Percentiles rank a stretch among this genome's conserved stretches.
phyloP scores from a whole-genome alignment of 2,888 invertebrate genomes.

The Trachelus iudaicus region DNA sequence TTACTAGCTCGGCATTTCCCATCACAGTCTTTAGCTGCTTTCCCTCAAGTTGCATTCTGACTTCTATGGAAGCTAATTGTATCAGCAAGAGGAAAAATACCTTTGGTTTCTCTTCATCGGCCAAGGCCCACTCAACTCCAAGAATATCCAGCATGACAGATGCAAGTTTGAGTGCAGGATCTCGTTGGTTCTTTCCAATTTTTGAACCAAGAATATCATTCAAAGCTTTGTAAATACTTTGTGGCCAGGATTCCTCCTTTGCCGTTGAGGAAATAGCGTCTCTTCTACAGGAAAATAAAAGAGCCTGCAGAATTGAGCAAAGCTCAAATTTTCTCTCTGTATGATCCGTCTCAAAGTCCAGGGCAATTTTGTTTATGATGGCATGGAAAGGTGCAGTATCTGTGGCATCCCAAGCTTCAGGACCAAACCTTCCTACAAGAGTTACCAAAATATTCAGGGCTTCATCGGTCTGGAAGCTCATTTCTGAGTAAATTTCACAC shows the following conservation, averaged over 20 bases:
- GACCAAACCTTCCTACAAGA: slow-evolving; percentile 78
- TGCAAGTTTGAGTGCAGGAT: slow-evolving; percentile 87
- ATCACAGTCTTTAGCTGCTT: slow-evolving; percentile 83
- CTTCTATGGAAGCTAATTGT: slow-evolving; percentile 91
- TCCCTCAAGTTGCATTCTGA: slow-evolving; percentile 93
- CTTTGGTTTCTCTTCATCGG: slow-evolving; percentile 83
- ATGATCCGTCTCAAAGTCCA: slow-evolving; percentile 90
- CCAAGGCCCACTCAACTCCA: slow-evolving; percentile 87
- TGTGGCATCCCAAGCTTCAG: slow-evolving; percentile 78
- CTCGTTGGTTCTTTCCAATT: slow-evolving; percentile 87
- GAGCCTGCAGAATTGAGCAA: slow-evolving; percentile 80
- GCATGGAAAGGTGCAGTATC: slow-evolving; percentile 85
- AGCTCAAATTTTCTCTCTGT: slow-evolving; percentile 91
- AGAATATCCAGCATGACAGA: slow-evolving; percentile 83
- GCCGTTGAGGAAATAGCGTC: slow-evolving; percentile 74
- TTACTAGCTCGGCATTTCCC: slow-evolving; percentile 81
- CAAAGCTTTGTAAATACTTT: slow-evolving; percentile 83
- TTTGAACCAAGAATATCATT: slow-evolving; percentile 87
- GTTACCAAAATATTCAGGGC: slow-evolving; percentile 84
- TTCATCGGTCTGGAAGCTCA: slow-evolving; percentile 90
- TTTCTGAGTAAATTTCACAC: slow-evolving; percentile 87
- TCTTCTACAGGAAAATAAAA: slow-evolving; percentile 79
- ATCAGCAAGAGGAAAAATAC: slow-evolving; percentile 84
- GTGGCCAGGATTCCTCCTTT: slow-evolving; percentile 83
- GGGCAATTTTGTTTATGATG: slow-evolving; percentile 82